These are phyloP conservation scores for Microctonus brassicae DNA, from an alignment of 2,888 invertebrate genomes.

Conservation along the genomic window DNA sequence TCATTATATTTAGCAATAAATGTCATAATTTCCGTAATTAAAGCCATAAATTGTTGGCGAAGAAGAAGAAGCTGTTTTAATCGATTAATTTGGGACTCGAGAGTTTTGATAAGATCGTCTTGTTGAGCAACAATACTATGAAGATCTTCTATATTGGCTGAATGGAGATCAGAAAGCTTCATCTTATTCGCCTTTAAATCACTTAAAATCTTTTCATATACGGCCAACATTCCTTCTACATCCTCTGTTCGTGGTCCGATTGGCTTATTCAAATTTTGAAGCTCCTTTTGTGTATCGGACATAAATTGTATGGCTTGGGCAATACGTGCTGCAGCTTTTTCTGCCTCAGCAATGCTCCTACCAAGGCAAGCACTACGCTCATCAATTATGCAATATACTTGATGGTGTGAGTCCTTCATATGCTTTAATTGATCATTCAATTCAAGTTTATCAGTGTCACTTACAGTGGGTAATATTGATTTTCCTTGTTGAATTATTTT, in stretches of 20 bases:
- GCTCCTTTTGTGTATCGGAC: conserved; percentile 84
- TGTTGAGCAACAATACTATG: conserved; percentile 85
- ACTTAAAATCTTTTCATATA: conserved; percentile 83
- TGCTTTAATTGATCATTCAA: conserved; percentile 85
- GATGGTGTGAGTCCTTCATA: conserved; percentile 82
- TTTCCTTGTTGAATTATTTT: conserved; percentile 85
- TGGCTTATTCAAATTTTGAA: conserved; percentile 87
- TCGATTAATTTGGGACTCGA: conserved; percentile 88
- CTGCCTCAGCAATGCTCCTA: conserved; percentile 84
- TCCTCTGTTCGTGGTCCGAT: conserved; percentile 91
- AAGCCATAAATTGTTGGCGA: conserved; percentile 89
- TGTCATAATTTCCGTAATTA: conserved; percentile 88
- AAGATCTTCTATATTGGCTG: conserved; percentile 82
- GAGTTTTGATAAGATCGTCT: conserved; percentile 86
- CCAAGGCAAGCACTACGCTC: conserved; percentile 82
- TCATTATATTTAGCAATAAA: conserved; percentile 90
- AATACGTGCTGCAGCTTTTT: conserved; percentile 84
- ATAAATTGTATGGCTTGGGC: conserved; percentile 86
- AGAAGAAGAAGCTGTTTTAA: conserved; percentile 83
- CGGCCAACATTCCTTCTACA: conserved; percentile 84
- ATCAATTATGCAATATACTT: conserved; percentile 81
- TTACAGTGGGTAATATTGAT: conserved; percentile 83
- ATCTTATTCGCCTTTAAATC: conserved; percentile 84
- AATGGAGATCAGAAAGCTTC: conserved; percentile 83
- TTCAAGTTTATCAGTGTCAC: conserved; percentile 87